A percentile compares a stretch with the other conserved stretches of the same genome.
Conservation (phyloP, 2,888 invertebrate genomes). For the Agrilus biguttatus region DNA sequence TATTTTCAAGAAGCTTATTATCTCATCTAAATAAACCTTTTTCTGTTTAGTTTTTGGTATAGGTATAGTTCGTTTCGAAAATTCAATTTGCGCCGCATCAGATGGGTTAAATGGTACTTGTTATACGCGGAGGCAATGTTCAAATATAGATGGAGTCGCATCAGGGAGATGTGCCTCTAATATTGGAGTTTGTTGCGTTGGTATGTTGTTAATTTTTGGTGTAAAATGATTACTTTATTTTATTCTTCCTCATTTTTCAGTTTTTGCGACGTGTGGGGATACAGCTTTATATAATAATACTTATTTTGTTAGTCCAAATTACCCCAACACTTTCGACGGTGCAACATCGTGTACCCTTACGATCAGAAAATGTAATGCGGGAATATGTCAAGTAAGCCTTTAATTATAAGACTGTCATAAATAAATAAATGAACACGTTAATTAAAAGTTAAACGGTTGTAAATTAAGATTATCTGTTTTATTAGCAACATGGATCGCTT, state of each 20-base stretch:
- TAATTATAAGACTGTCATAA: no score
- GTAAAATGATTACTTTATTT: not conserved
- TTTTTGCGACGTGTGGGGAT: slow-evolving; percentile 56
- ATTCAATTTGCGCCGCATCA: slow-evolving; percentile 49
- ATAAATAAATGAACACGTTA: not conserved
- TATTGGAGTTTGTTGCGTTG: slow-evolving; percentile 69
- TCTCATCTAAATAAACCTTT: no score
- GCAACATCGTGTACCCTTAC: slow-evolving; percentile 57
- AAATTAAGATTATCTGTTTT: no score
- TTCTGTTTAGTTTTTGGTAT: slow-evolving; percentile 13
- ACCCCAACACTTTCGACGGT: slow-evolving; percentile 54
- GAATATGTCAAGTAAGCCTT: slow-evolving; percentile 49
- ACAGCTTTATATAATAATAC: slow-evolving; percentile 65
- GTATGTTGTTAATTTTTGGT: slow-evolving; percentile 31
- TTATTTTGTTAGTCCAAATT: slow-evolving; percentile 67
- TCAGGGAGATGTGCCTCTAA: slow-evolving; percentile 58
- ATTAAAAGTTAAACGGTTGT: no score
- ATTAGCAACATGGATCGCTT: no score
- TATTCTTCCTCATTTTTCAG: slow-evolving; percentile 31
- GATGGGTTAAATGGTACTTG: slow-evolving; percentile 62
- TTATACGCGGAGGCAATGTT: slow-evolving; percentile 61
- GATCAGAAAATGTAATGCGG: slow-evolving; percentile 51
- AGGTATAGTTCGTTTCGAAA: slow-evolving; percentile 61
- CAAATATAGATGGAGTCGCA: slow-evolving; percentile 51
- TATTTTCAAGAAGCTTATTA: no score